These are phyloP conservation scores for Prietella phreatophila DNA, from an alignment of 2,113 vertebrate species.

Conservation along the genomic window DNA sequence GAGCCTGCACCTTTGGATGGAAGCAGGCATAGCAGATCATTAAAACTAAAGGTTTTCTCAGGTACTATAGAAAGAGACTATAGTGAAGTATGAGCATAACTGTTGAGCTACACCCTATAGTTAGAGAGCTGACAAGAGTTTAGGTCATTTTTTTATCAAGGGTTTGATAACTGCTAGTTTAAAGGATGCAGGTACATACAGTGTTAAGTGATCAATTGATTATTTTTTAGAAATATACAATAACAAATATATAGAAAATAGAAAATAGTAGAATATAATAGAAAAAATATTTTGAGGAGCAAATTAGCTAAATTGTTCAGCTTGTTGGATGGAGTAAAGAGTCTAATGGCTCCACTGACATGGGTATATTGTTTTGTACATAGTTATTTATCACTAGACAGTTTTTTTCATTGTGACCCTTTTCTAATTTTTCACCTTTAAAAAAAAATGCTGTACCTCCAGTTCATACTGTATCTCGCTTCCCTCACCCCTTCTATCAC, in stretches of 20 bases:
- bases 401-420: conserved; percentile 64
- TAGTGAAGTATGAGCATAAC: too few relatives aligned
- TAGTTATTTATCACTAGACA: conserved; percentile 57
- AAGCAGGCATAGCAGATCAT: neutral
- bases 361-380: neutral
- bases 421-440: neutral
- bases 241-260: too few relatives aligned
- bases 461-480: conserved; percentile 4
- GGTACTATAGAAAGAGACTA: neutral
- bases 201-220: too few relatives aligned
- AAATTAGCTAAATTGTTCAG: neutral
- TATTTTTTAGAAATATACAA: too few relatives aligned
- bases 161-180: neutral
- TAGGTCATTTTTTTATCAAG: neutral
- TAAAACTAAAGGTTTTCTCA: neutral
- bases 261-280: too few relatives aligned
- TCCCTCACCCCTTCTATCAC: conserved; percentile 33
- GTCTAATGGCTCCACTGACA: neutral
- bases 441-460: neutral
- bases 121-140: neutral
- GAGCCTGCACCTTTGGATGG: neutral
- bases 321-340: neutral
- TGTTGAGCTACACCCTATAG: too few relatives aligned
- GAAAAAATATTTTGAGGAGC: neutral
- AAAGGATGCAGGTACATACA: neutral